Base-by-base conservation (phyloP, 2,888 invertebrate genomes). In the Xestia xanthographa region DNA sequence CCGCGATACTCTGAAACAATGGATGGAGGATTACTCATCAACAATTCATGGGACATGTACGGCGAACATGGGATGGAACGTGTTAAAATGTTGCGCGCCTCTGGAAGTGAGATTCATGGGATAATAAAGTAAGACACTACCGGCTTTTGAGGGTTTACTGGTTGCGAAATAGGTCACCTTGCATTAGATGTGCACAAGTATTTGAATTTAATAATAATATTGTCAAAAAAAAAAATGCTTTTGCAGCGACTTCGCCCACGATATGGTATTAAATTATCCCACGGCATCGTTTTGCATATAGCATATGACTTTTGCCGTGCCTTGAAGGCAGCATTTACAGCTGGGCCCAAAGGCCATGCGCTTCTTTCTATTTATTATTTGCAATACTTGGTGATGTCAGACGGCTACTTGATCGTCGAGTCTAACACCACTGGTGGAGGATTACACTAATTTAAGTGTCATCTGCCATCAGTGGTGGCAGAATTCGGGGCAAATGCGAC, bases 1-100 rank as follows among this genome's bases (percentile, higher is more conserved):
- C 90, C 77, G 89, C 78, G 60, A 93, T 89, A 50, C 90, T 90
- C 92, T 93, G 92, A 69, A 91, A 92, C 73, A 79, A 72, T 84
- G 56, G 62, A 74, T 68, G 53, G 38, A 58, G 66, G 38, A 78
- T 72, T 83, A 83, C 67, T 73, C 70, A 83, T 83, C 83, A 83
- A 83, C 45, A 56, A 86, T 86, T 83, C 83, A 83, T 83, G n/a
- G 22, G 38, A 70, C 41, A 72, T 58, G 45, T 60, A 29, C 63
- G 82, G 67, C 53, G 41, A 76, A 71, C 67, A 66, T 68, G 50
- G 63, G 29, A 72, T 69, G 62, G 66, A 38, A 53, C 11, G 58
- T 41, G 58, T 82, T 66, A 86, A 62, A 74, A 72, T 66, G 80
- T 79, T 84, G 48, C 41, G 34, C 56, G 53, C 9, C 80, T 79